Base-by-base conservation (phyloP, 1,140 invertebrate species). In the Drosophila grimshawi region DNA sequence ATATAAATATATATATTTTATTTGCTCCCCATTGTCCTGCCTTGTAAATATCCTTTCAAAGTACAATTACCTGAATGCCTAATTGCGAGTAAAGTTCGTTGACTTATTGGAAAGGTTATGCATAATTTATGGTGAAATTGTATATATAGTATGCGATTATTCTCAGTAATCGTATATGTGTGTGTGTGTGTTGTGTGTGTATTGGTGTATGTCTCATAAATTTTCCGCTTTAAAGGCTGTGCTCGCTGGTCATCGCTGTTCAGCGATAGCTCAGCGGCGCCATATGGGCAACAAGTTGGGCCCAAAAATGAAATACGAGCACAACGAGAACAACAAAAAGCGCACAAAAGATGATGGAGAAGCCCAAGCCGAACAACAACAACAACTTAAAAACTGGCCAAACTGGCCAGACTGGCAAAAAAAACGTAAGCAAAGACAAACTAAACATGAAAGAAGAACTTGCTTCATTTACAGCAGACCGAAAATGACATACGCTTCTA, bases 71-170 rank as follows among this genome's bases (percentile, higher is more conserved):
- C 41, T 10, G 11, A n/a, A 30, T 61, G 57, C 30, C 37, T 61
- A 68, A 67, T 59, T 49, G 48, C 33, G 2, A 2, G 43, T 4
- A 8, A 4, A 35, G 82, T 79, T 86, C 83, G 57, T 86, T 86
- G 82, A 79, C 82, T 86, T 78, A 65, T 81, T 68, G 73, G 56
- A 76, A 78, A 78, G 70, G 75, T 77, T 80, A 72, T 86, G 75
- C 82, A 86, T 86, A 86, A 86, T 88, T 86, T 75, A 86, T 81
- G 65, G 66, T 78, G 82, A 81, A 81, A 86, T 86, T 86, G 59
- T 81, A 81, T 81, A 81, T 59, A 10, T 43, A 10, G 56, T 65
- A 65, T 52, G 63, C 81, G 69, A 85, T 72, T 72, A 72, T 30
- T 49, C 30, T 53, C 10, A 19, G 19, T 27, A 19, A 19, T 19